A percentile compares a stretch with the other conserved stretches of the same genome.
These are phyloP conservation scores for Pilophorus perplexus DNA, from an alignment of 2,888 invertebrate species.

Conservation along the genomic window DNA sequence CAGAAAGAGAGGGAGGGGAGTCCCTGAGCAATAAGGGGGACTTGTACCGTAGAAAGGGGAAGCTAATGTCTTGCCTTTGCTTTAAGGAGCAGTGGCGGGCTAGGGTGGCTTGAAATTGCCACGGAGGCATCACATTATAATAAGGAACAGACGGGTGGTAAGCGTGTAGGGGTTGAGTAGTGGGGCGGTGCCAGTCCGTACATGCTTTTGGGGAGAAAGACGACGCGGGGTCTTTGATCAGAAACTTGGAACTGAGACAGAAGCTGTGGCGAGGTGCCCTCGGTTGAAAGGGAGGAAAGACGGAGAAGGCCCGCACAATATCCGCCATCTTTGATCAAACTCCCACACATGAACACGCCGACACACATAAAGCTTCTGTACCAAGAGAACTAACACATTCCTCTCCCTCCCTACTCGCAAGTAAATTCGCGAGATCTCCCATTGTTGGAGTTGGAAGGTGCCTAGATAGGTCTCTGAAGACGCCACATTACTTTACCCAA, in stretches of 20 bases:
- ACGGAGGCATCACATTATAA: conserved; percentile 38
- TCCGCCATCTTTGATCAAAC: conserved; percentile 42
- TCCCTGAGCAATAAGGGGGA: conserved; percentile 30
- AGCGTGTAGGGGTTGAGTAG: not conserved
- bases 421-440: conserved; percentile 16
- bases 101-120: conserved; percentile 25
- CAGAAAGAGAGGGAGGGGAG: conserved; percentile 12
- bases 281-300: conserved; percentile 19
- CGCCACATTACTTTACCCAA: not conserved
- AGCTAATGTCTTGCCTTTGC: conserved; percentile 38
- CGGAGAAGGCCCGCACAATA: conserved; percentile 30
- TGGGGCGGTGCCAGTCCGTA: not conserved
- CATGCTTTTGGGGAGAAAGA: not conserved
- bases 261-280: conserved; percentile 1
- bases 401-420: not conserved
- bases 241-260: conserved; percentile 30
- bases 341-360: conserved; percentile 6
- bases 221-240: conserved; percentile 28
- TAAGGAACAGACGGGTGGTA: conserved; percentile 19
- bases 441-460: conserved; percentile 13
- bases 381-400: not conserved
- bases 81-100: conserved; percentile 18
- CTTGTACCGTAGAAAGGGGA: conserved; percentile 17
- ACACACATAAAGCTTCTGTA: not conserved
- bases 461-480: not conserved